Evolutionary conservation across 2,888 invertebrate genomes (phyloP), one percentile per base, ranked within the genome.

Genomic region (Pyrrhosoma nymphula): DNA sequence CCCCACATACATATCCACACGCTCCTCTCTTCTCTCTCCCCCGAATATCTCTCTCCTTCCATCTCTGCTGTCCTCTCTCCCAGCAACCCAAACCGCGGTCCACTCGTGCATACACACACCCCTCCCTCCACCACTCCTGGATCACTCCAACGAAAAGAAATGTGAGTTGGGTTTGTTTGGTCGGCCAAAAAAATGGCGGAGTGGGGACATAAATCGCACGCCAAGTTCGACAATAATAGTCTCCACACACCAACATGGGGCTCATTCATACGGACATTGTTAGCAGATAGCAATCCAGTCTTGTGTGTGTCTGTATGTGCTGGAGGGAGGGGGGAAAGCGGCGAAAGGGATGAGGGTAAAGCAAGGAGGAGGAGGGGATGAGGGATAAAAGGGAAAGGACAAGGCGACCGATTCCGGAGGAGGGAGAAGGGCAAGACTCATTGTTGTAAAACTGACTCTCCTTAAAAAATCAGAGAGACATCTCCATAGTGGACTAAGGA

Each of bases 181-280:
- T 60, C 82, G 89, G n/a, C 55, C 89, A 26, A 60, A 60, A 60
- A 14, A 60, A 2, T 20, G 60, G 16, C 6, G 60, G 60, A 20
- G 20, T n/a, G 55, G 26, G 14, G 12, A 89, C n/a, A 89, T 89
- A 89, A 89, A 89, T 89, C 55, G 89, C 26, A 14, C 55, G 56
- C 55, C n/a, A 14, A 56, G 89, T 89, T 89, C 56, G 89, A 89
- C 89, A n/a, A 56, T 89, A 89, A 89, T 89, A 55, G 89, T 56
- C 89, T 89, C 89, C 89, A 55, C 89, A 56, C 55, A 55, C 47
- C 89, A 56, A 89, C 23, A n/a, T 47, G 12, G n/a, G 47, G 14
- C 89, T 26, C 89, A 56, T 89, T 47, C 89, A 89, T 6, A 56
- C 14, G 89, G 89, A 89, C 89, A 89, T 56, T 89, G 55, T 89